phyloP scores from a whole-genome alignment of 2,888 invertebrate genomes.

The Nomada flava region DNA sequence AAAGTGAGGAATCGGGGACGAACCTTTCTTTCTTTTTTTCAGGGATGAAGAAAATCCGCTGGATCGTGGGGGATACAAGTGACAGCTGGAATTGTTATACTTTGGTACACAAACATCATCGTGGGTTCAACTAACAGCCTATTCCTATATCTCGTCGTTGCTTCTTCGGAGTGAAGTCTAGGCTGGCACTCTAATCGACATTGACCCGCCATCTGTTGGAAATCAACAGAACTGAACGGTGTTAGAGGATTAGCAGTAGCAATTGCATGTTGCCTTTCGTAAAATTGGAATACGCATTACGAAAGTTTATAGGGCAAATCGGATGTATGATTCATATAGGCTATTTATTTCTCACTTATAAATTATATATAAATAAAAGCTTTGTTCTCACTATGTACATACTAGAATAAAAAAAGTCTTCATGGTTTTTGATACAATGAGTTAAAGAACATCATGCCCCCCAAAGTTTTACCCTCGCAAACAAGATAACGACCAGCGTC shows the following conservation, averaged over 20 bases:
- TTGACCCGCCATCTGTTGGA: too few species aligned
- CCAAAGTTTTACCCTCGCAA: background rate
- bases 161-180: background rate
- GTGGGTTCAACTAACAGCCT: constrained; percentile 57
- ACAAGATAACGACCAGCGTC: constrained; percentile 51
- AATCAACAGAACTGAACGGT: too few species aligned
- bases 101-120: constrained; percentile 43
- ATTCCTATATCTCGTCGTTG: too few species aligned
- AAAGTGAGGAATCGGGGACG: constrained; percentile 24
- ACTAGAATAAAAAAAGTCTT: constrained; percentile 53
- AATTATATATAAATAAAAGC: constrained; percentile 69
- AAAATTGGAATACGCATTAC: background rate
- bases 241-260: background rate
- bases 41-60: constrained; percentile 56
- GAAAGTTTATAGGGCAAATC: background rate
- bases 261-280: too few species aligned
- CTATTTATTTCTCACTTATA: constrained; percentile 61
- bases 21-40: constrained; percentile 57
- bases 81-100: constrained; percentile 74
- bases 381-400: constrained; percentile 60
- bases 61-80: constrained; percentile 70
- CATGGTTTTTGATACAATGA: constrained; percentile 2
- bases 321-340: constrained; percentile 21
- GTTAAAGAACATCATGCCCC: constrained; percentile 15
- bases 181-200: too few species aligned